phyloP scores from a whole-genome alignment of 2,888 invertebrate genomes.

The Icerya purchasi region DNA sequence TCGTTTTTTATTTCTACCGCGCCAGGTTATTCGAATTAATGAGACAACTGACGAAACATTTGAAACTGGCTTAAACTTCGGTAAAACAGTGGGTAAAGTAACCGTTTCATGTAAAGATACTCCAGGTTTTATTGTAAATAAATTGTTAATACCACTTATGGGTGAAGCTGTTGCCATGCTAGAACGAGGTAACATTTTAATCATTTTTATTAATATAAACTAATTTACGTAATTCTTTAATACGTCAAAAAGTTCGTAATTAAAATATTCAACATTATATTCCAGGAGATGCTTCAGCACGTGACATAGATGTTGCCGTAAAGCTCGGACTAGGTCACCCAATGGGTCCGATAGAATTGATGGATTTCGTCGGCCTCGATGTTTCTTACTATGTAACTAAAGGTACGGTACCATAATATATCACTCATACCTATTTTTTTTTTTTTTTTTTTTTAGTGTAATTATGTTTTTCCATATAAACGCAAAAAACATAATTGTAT shows the following conservation, averaged over 20 bases:
- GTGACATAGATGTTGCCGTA: slow-evolving; percentile 74
- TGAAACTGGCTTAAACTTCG: slow-evolving; percentile 50
- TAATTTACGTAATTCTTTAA: too few species aligned
- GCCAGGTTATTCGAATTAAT: slow-evolving; percentile 45
- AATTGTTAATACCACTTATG: slow-evolving; percentile 62
- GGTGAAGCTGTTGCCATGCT: slow-evolving; percentile 57
- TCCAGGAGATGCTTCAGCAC: slow-evolving; percentile 42
- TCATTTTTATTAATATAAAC: slow-evolving; percentile 36
- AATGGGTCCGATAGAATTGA: slow-evolving; percentile 72
- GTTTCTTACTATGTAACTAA: slow-evolving; percentile 53
- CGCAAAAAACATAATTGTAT: too few species aligned
- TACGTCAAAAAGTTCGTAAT: too few species aligned
- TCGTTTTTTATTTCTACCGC: too few species aligned
- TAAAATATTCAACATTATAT: too few species aligned
- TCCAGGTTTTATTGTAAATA: slow-evolving; percentile 78
- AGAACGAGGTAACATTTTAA: slow-evolving; percentile 65
- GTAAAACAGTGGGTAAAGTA: slow-evolving; percentile 57
- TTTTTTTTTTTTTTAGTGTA: too few species aligned
- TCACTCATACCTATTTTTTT: too few species aligned
- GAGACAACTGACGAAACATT: slow-evolving; percentile 60
- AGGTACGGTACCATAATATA: slow-evolving; percentile 29
- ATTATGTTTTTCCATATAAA: too few species aligned
- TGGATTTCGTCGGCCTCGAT: slow-evolving; percentile 67
- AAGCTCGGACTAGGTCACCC: slow-evolving; percentile 73
- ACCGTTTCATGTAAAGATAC: slow-evolving; percentile 79